Evolutionary conservation across 2,113 vertebrate genomes (phyloP).

Genomic region (Azemiops feae): DNA sequence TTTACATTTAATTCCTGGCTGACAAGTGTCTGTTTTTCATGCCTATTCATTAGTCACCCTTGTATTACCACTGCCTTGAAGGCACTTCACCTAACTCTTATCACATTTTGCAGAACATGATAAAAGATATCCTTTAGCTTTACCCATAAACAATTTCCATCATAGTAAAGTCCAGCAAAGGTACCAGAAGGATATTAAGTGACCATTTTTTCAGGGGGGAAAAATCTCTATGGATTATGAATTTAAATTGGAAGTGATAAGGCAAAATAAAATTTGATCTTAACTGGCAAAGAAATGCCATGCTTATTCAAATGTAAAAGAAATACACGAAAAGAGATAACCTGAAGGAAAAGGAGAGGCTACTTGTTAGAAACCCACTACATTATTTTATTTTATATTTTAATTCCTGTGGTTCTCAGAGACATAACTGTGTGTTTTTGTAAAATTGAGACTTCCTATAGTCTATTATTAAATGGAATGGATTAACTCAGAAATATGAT

Average conservation of each 20-base stretch:
- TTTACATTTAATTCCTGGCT: slow-evolving; percentile 68
- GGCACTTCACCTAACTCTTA: slow-evolving; percentile 57
- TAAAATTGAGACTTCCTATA: not conserved
- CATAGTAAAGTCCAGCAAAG: slow-evolving; percentile 1
- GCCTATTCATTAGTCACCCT: slow-evolving; percentile 67
- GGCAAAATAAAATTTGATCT: not conserved
- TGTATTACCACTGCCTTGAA: slow-evolving; percentile 58
- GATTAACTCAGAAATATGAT: not conserved
- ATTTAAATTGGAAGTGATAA: not conserved
- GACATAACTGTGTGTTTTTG: not conserved
- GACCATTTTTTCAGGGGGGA: not conserved
- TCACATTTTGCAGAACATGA: slow-evolving; percentile 55
- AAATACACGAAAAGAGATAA: not conserved
- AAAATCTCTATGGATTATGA: not conserved
- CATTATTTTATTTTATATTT: not conserved
- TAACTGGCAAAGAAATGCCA: not conserved
- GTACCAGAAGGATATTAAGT: slow-evolving; percentile 35
- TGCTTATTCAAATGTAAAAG: not conserved
- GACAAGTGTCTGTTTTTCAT: slow-evolving; percentile 70
- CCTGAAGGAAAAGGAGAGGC: not conserved
- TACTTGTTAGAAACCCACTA: not conserved
- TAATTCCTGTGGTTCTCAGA: not conserved
- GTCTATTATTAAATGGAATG: not conserved
- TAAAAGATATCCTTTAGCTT: slow-evolving; percentile 55
- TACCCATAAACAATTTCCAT: slow-evolving; percentile 30